phyloP scores from a whole-genome alignment of 2,888 invertebrate species.

The Acleris emargana region DNA sequence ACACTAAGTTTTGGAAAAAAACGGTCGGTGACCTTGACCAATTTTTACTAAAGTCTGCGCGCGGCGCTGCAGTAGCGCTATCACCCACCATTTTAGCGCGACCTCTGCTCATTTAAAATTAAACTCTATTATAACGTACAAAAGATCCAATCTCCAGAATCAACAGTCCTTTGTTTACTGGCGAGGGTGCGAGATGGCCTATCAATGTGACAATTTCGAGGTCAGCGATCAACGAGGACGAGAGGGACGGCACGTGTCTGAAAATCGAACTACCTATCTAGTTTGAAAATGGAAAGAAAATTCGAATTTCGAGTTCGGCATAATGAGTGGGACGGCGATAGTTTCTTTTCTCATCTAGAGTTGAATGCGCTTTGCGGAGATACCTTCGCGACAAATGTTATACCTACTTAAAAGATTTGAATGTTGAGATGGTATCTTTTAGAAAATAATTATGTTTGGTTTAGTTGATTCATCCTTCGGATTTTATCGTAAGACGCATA shows the following conservation, averaged over 20 bases:
- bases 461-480: no score
- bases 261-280: slow-evolving; percentile 29
- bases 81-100: slow-evolving; percentile 45
- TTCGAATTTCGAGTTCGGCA: slow-evolving; percentile 30
- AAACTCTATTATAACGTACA: slow-evolving; percentile 5
- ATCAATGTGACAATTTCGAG: slow-evolving; percentile 61
- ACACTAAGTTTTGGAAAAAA: slow-evolving; percentile 37
- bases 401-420: no score
- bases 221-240: slow-evolving; percentile 51
- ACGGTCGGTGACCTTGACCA: slow-evolving; percentile 57
- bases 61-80: slow-evolving; percentile 59
- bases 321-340: slow-evolving; percentile 24
- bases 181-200: slow-evolving; percentile 41
- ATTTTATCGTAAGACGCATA: no score
- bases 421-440: background rate
- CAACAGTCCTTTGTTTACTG: slow-evolving; percentile 3
- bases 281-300: slow-evolving; percentile 32
- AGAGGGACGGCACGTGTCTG: slow-evolving; percentile 41
- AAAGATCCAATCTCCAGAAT: slow-evolving; percentile 4
- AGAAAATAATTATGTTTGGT: background rate
- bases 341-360: slow-evolving; percentile 14
- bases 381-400: no score
- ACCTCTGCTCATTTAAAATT: slow-evolving; percentile 40
- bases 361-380: slow-evolving; percentile 28
- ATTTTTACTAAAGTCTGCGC: slow-evolving; percentile 60